Base-by-base conservation (phyloP, 2,113 vertebrate genomes). In the Neodontobutis hainanensis region DNA sequence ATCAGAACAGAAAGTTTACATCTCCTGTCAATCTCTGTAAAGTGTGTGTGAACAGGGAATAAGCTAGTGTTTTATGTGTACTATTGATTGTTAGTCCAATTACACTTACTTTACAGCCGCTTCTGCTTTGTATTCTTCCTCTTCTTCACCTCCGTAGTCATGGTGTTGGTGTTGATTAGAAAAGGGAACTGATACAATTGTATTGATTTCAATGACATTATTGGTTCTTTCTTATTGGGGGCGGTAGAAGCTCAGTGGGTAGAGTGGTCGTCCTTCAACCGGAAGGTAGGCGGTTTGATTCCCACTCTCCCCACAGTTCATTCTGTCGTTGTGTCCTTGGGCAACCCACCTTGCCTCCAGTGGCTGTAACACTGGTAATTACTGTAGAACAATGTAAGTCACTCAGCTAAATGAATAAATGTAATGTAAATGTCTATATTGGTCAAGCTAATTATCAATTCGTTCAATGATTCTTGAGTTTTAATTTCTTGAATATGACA, bases 81-180 rank as follows among this genome's bases (percentile, higher is more conserved):
- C 6, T 70, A 87, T 90, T 85, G 86, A 89, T 88, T 85, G 85
- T 71, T 84, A 71, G 80, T 86, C 86, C 79, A 87, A 78, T 89
- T 89, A 85, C 40, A 49, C 64, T 62, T 81, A 48, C 73, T 88
- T 90, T 89, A 87, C 72, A 72, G 75, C 74, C 57, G 3, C 59
- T 65, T 70, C 51, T 63, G 35, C 55, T 49, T 71, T 63, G 51
- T 35, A 44, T 77, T 58, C 43, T 58, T 4, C 32, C 34, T 27
- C 53, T 35, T 43, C 44, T 66, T 8, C 61, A 8, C 50, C 38
- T 36, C 16, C 10, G 10, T 63, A 32, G 36, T 9, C 6, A 19
- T 52, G 27, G 34, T 38, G 34, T 14, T 55, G 52, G 12, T 12
- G n/a, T n/a, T 55, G 52, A 55, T 38, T 3, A 8, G 5, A 12